Base-by-base conservation (phyloP, 2,113 vertebrate species). In the Grammatotria lemairii region DNA sequence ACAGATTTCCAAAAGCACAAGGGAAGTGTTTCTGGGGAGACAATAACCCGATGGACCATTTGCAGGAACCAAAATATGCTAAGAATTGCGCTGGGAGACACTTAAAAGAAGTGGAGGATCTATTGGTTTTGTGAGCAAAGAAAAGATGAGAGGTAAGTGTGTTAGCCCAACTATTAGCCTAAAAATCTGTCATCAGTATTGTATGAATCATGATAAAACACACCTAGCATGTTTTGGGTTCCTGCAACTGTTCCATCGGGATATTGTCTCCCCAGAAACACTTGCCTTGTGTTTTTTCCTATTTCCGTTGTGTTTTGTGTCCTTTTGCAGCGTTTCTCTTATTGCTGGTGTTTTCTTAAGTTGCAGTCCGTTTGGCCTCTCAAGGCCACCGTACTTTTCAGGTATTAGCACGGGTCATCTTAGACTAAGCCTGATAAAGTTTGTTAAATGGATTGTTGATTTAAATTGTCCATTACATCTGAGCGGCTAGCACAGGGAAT, bases 381-480 rank as follows among this genome's bases (percentile, higher is more conserved):
- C 11, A 55, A 23, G 21, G 53, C 21, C 53, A 55, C 53, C 1
- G 2, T 55, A 23, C 33, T 68, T 68, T 70, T 23, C 38, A 9
- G n/a, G 8, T 9, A 70, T 70, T 42, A 9, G n/a, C 38, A 8
- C 1, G 0, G 8, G 8, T 70, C 8, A 0, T 70, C 38, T 0
- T 70, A 70, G 13, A 42, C 38, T 0, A 23, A 16, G 0, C 38
- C n/a, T 26, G 21, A 16, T 23, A 70, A 70, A 42, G 2, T 70
- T 70, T 70, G 38, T 70, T 42, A 42, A 23, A 42, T 42, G n/a
- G 38, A 42, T 26, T 70, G 1, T 70, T 70, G 60, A 38, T 65
- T 73, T 73, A 73, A 73, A 4, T 42, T 42, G 38, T 42, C 13
- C 65, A 42, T 16, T 73, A 16, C 3, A 73, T 42, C 65, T 45